These are phyloP conservation scores for Capromys pilorides DNA, from an alignment of 2,797 vertebrate genomes.

Conservation along the genomic window DNA sequence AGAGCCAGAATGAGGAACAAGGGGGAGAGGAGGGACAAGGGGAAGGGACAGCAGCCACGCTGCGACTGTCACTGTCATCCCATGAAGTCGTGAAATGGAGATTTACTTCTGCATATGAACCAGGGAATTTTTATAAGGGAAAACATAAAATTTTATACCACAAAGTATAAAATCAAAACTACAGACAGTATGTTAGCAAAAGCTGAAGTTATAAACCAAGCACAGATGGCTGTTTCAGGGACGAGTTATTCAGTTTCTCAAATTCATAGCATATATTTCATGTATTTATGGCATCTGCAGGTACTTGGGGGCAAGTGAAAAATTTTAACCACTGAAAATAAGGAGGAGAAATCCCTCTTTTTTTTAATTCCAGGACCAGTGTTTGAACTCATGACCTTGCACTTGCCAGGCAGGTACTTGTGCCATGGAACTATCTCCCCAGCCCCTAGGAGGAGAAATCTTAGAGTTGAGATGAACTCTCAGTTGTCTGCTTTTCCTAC, in stretches of 20 bases:
- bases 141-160: neutral
- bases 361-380: too few relatives aligned
- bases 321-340: constrained; percentile 14
- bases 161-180: constrained; percentile 15
- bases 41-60: too few relatives aligned
- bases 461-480: neutral
- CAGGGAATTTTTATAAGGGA: neutral
- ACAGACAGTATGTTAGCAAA: neutral
- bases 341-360: neutral
- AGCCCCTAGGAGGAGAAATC: neutral
- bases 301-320: neutral
- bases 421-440: too few relatives aligned
- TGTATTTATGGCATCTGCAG: neutral
- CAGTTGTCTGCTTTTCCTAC: neutral
- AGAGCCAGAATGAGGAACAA: too few relatives aligned
- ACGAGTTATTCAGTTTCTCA: neutral
- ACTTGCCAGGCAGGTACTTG: too few relatives aligned
- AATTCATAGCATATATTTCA: neutral
- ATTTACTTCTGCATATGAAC: neutral
- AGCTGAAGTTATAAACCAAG: neutral
- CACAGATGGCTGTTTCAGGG: neutral
- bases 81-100: neutral
- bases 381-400: too few relatives aligned
- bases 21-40: too few relatives aligned
- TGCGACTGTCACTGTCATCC: neutral